Evolutionary conservation across 2,797 vertebrate species (phyloP).

Genomic region (Chelon labrosus): DNA sequence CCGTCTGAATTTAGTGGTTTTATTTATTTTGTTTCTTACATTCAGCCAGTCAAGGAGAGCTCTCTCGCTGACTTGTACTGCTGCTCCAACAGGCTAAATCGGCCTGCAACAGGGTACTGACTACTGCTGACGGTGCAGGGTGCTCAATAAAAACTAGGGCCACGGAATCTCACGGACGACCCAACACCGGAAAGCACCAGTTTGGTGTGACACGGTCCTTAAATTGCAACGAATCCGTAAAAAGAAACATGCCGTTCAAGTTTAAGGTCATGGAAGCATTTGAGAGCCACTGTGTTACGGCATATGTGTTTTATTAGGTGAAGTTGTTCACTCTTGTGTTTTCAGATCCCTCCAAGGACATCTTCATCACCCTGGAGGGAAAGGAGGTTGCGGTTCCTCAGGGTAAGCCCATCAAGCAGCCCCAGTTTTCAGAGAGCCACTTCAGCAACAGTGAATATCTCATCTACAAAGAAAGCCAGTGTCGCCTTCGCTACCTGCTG

Average conservation of each 20-base stretch:
- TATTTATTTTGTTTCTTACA: too few relatives aligned
- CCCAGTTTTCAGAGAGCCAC: conserved; percentile 71
- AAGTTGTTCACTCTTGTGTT: conserved; percentile 18
- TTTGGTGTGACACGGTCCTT: too few relatives aligned
- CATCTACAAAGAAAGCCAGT: conserved; percentile 93
- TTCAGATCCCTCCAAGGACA: conserved; percentile 87
- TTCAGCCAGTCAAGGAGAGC: too few relatives aligned
- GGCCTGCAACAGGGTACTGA: too few relatives aligned
- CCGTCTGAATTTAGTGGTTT: too few relatives aligned
- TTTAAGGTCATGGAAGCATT: neutral
- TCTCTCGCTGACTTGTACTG: too few relatives aligned
- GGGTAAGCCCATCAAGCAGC: conserved; percentile 78
- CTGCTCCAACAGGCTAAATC: too few relatives aligned
- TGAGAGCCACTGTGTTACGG: neutral
- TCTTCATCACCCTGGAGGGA: conserved; percentile 83
- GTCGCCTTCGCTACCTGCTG: conserved; percentile 90
- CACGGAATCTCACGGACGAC: too few relatives aligned
- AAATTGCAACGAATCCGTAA: too few relatives aligned
- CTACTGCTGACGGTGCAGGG: too few relatives aligned
- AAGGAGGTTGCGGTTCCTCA: conserved; percentile 88
- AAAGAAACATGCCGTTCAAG: neutral
- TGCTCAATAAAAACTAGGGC: too few relatives aligned
- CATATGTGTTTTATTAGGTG: neutral
- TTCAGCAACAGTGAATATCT: conserved; percentile 94
- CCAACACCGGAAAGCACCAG: too few relatives aligned